Evolutionary conservation across 2,888 invertebrate species (phyloP), one percentile per base, ranked within the genome.

Genomic region (Arge pagana): DNA sequence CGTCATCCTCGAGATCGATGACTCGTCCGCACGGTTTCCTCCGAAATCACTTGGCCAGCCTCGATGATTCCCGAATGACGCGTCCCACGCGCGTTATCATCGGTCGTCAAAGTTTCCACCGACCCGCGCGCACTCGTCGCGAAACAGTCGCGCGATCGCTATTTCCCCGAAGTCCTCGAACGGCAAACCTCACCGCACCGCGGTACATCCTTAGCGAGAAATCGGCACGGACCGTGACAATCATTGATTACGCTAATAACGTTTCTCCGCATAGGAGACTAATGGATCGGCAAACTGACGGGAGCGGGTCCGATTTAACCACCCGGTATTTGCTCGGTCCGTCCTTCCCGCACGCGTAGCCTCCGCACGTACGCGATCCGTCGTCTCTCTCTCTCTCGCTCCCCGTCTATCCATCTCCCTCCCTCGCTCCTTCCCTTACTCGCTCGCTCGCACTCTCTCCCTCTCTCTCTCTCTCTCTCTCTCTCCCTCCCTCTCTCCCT

Each of bases 401-500:
- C 39, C 45, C 16, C 50, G 11, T 39, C 30, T 53, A 48, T 40
- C 59, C 48, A 19, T 48, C 55, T 51, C 50, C 52, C 45, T 55
- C 56, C 41, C 45, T 56, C 55, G 48, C 53, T 55, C 55, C 52
- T 55, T n/a, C n/a, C n/a, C n/a, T n/a, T n/a, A n/a, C n/a, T n/a
- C n/a, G n/a, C n/a, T n/a, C 30, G 30, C 42, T 19, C 42, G 26
- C 16, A 24, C 49, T 56, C 56, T 43, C 48, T 57, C 55, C 42
- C 54, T 56, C 52, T 54, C 55, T 40, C 40, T 56, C 40, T 55
- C 52, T 48, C 56, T 50, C 35, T 28, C 51, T 51, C 15, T 24
- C 40, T 24, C 26, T 37, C 52, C 43, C 52, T 51, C 39, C 31
- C 52, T 50, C 45, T 41, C 30, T 35, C 18, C 52, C 33, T 48